Percentiles rank a stretch among this genome's conserved stretches.
Evolutionary conservation across 1,140 invertebrate species (phyloP).

Genomic region (Belonocnema kinseyi): DNA sequence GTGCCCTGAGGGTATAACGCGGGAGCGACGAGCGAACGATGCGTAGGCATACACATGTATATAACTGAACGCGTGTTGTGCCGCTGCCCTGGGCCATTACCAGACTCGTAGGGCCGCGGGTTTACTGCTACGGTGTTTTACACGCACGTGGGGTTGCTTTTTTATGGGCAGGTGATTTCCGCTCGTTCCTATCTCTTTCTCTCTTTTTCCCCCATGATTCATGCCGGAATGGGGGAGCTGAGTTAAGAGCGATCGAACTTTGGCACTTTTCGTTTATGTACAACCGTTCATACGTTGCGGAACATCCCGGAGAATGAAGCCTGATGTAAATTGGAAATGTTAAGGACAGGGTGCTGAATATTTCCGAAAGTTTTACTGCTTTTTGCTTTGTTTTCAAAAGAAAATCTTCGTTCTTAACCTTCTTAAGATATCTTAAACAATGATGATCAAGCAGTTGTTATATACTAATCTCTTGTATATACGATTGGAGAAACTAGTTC

Average conservation of each 20-base stretch:
- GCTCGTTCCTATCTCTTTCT: slow-evolving; percentile 41
- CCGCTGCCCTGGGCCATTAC: slow-evolving; percentile 48
- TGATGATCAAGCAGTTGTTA: too few relatives aligned
- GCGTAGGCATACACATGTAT: slow-evolving; percentile 37
- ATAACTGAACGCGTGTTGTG: slow-evolving; percentile 36
- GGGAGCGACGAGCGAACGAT: slow-evolving; percentile 45
- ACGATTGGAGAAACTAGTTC: too few relatives aligned
- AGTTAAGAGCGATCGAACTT: slow-evolving; percentile 27
- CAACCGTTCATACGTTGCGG: background rate
- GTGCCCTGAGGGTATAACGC: slow-evolving; percentile 54
- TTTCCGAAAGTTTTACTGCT: too few relatives aligned
- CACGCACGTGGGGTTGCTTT: slow-evolving; percentile 50
- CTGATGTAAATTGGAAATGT: too few relatives aligned
- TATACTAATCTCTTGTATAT: too few relatives aligned
- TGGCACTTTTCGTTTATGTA: slow-evolving; percentile 11
- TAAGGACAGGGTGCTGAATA: too few relatives aligned
- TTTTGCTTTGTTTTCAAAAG: too few relatives aligned
- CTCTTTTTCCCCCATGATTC: slow-evolving; percentile 47
- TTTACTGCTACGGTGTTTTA: slow-evolving; percentile 51
- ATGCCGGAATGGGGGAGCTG: slow-evolving; percentile 39
- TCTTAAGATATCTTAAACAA: too few relatives aligned
- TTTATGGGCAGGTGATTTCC: slow-evolving; percentile 59
- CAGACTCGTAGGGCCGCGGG: slow-evolving; percentile 32
- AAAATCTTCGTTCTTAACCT: too few relatives aligned
- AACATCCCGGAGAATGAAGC: background rate